These are phyloP conservation scores for Chaetodon trifasciatus DNA, from an alignment of 2,797 vertebrate genomes.

Conservation along the genomic window DNA sequence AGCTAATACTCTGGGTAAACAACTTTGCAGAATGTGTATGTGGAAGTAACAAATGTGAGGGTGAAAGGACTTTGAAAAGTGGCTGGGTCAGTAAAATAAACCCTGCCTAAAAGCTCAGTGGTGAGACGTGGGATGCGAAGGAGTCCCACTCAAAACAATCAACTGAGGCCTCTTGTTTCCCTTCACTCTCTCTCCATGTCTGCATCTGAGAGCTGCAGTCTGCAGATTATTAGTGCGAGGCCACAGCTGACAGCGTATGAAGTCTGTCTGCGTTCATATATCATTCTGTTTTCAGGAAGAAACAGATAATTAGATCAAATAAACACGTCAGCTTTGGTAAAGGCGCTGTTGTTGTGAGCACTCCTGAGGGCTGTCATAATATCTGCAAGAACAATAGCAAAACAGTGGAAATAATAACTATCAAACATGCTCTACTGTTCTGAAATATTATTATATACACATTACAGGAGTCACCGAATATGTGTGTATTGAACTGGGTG, in stretches of 20 bases:
- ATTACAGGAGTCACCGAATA: too few species aligned
- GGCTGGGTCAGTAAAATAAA: constrained; percentile 70
- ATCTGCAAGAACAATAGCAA: too few species aligned
- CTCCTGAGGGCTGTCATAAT: background rate
- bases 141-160: constrained; percentile 71
- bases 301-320: background rate
- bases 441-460: too few species aligned
- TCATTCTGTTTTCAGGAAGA: background rate
- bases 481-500: too few species aligned
- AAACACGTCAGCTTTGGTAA: background rate
- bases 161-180: constrained; percentile 57
- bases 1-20: constrained; percentile 69
- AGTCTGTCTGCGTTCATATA: background rate
- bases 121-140: constrained; percentile 39
- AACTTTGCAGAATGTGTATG: constrained; percentile 43
- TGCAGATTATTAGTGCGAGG: constrained; percentile 47
- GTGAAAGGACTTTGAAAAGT: constrained; percentile 36
- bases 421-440: constrained; percentile 14
- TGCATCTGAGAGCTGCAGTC: constrained; percentile 15
- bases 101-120: constrained; percentile 25
- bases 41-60: constrained; percentile 38
- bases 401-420: background rate
- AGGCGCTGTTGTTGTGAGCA: background rate
- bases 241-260: background rate
- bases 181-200: constrained; percentile 34